These are phyloP conservation scores for Melinaea marsaeus DNA, from an alignment of 2,888 invertebrate species.

Conservation along the genomic window DNA sequence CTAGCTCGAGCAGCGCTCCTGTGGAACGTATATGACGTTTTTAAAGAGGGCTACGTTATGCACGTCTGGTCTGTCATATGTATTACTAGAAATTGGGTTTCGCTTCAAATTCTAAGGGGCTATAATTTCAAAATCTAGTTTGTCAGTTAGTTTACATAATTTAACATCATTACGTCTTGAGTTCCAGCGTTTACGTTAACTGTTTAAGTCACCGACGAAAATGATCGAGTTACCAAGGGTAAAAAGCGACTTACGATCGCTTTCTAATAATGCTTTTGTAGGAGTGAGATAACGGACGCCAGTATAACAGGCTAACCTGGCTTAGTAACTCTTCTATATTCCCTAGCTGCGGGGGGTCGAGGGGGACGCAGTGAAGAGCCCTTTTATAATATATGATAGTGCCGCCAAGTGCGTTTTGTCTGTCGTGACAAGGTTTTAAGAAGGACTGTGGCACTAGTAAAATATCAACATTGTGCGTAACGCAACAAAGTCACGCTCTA, in stretches of 20 bases:
- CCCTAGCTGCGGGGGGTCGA: too few relatives aligned
- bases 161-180: too few relatives aligned
- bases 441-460: slow-evolving; percentile 2
- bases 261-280: neutral
- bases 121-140: too few relatives aligned
- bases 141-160: too few relatives aligned
- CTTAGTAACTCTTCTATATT: too few relatives aligned
- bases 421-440: slow-evolving; percentile 4
- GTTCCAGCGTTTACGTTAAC: too few relatives aligned
- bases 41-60: slow-evolving; percentile 7
- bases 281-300: too few relatives aligned
- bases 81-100: too few relatives aligned
- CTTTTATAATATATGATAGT: too few relatives aligned
- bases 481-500: neutral
- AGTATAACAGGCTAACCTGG: too few relatives aligned
- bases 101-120: too few relatives aligned
- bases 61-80: neutral
- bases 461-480: neutral
- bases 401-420: neutral
- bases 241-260: neutral
- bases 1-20: slow-evolving; percentile 9
- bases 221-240: neutral
- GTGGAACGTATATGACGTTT: slow-evolving; percentile 5
- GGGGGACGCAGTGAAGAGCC: too few relatives aligned
- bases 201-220: neutral